These are phyloP conservation scores for Meganola albula DNA, from an alignment of 2,888 invertebrate species.

Conservation along the genomic window DNA sequence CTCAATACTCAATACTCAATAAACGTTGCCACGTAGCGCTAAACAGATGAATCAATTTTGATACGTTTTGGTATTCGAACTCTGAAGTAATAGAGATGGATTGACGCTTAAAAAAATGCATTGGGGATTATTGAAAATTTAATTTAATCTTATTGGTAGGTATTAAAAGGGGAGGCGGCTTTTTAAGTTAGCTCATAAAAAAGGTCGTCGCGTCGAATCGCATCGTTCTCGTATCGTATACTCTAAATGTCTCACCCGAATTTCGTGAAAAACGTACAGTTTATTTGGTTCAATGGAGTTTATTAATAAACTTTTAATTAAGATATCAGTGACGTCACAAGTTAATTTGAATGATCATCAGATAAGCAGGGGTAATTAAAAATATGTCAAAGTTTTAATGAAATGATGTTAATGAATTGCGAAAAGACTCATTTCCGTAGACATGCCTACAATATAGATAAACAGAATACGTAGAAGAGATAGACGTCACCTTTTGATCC, in stretches of 20 bases:
- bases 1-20: no score
- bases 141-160: neutral
- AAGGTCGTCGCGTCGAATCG: no score
- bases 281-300: constrained; percentile 55
- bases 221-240: constrained; percentile 3
- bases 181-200: no score
- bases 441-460: no score
- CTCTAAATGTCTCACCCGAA: constrained; percentile 28
- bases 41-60: no score
- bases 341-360: constrained; percentile 62
- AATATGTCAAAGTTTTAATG: constrained; percentile 45
- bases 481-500: no score
- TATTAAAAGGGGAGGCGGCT: no score
- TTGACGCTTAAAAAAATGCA: neutral
- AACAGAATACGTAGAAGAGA: no score
- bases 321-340: constrained; percentile 58
- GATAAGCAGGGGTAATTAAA: constrained; percentile 58
- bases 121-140: neutral
- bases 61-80: no score
- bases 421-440: no score
- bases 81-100: neutral
- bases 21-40: no score
- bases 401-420: constrained; percentile 23
- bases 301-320: constrained; percentile 71
- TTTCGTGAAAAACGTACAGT: constrained; percentile 59